Conservation (phyloP, 2,888 invertebrate genomes). For the Diaphora mendica region DNA sequence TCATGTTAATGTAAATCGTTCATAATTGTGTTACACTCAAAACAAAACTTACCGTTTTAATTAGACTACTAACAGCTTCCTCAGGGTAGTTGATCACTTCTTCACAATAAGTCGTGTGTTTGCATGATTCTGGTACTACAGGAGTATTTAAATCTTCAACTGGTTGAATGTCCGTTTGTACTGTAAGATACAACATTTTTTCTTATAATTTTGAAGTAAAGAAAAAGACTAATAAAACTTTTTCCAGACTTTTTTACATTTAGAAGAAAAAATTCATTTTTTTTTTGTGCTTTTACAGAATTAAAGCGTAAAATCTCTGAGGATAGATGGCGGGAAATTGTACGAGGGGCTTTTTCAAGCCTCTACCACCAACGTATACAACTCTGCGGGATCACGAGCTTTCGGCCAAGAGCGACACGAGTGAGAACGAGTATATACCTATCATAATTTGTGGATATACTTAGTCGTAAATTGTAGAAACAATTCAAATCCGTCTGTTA, state of each 20-base stretch:
- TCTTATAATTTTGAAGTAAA: not conserved
- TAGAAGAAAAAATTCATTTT: not conserved
- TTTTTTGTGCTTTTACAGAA: not conserved
- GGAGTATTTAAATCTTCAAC: not conserved
- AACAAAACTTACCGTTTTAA: not conserved
- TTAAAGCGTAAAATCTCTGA: not conserved
- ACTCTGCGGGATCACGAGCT: no score
- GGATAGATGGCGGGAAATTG: no score
- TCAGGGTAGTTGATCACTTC: slow-evolving; percentile 2
- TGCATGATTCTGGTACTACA: not conserved
- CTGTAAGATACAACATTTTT: not conserved
- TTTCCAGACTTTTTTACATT: not conserved
- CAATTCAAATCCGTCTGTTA: not conserved
- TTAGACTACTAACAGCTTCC: not conserved
- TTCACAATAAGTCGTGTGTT: not conserved
- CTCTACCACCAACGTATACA: no score
- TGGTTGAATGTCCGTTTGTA: not conserved
- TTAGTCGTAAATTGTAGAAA: not conserved
- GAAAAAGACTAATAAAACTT: not conserved
- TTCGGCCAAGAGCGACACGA: no score
- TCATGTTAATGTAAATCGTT: no score
- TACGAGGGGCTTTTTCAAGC: no score
- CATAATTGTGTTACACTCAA: not conserved
- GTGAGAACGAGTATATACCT: no score
- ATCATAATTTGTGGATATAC: no score